phyloP scores from a whole-genome alignment of 2,797 vertebrate species.

The Argya squamiceps region DNA sequence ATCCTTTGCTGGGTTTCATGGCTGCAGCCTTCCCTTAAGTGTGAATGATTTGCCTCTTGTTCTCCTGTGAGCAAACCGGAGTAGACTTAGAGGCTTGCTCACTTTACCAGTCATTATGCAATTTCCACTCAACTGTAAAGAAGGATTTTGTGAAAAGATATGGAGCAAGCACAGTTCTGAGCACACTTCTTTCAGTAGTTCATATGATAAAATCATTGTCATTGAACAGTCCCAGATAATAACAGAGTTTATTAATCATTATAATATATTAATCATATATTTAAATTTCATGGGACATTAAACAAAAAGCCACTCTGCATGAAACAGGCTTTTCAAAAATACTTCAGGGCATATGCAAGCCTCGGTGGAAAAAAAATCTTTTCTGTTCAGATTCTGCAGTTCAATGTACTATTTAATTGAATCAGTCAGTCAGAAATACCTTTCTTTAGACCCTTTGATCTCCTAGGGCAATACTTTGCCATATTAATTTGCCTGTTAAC shows the following conservation, averaged over 20 bases:
- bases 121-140: background rate
- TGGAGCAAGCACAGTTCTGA: background rate
- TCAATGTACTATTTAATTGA: background rate
- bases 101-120: background rate
- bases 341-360: background rate
- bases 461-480: background rate
- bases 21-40: background rate
- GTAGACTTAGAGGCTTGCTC: background rate
- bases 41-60: background rate
- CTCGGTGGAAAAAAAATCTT: background rate
- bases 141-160: background rate
- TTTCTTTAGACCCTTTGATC: background rate
- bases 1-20: background rate
- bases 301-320: background rate
- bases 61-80: background rate
- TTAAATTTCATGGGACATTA: slow-evolving; percentile 7
- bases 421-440: background rate
- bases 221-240: background rate
- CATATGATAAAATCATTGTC: background rate
- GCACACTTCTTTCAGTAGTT: background rate
- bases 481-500: background rate
- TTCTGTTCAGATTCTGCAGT: background rate
- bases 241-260: slow-evolving; percentile 11
- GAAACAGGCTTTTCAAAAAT: background rate
- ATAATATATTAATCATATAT: background rate